Evolutionary conservation across 2,888 invertebrate genomes (phyloP), one percentile per base, ranked within the genome.

Genomic region (Stegophylla sp.): DNA sequence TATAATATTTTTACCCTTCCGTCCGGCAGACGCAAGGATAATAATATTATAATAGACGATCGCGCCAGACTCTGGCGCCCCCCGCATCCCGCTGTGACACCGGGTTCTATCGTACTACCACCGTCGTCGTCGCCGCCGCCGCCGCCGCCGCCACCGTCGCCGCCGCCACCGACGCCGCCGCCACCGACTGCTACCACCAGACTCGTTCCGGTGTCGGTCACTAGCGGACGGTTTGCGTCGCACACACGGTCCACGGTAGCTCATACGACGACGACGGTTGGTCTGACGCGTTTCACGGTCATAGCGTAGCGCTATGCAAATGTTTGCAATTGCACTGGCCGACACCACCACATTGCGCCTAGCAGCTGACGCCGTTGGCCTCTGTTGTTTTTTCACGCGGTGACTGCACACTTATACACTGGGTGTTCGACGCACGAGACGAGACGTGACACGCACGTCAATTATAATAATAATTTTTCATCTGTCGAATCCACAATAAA

Each of bases 221-320:
- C 15, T 4, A 17, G 34, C 34, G 7, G 34, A 34, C 51, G 17
- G 4, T 17, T 48, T 51, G 51, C 17, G 15, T 34, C 34, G 34
- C 34, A 34, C 34, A 34, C 34, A 34, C 34, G 34, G 34, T 34
- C 34, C 34, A 34, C 34, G 34, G 34, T 7, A 34, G 15, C 45
- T 15, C 45, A 28, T 28, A 34, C 48, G 5, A 20, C 69, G 15
- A 53, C 43, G 26, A 26, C 56, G 41, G 3, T n/a, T 3, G 34
- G 34, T 7, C 34, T 7, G 34, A n/a, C n/a, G n/a, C n/a, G n/a
- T 72, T 72, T 72, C 72, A 61, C 61, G 73, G 73, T 48, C 73
- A 26, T 73, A 34, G 59, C 17, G 17, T 48, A 20, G 34, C 34
- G 51, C n/a, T 64, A 64, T 63, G 63, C 63, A 51, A 41, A 75